A percentile compares a stretch with the other conserved stretches of the same genome.
phyloP scores from a whole-genome alignment of 2,888 invertebrate genomes.

The Byasa hedistus region DNA sequence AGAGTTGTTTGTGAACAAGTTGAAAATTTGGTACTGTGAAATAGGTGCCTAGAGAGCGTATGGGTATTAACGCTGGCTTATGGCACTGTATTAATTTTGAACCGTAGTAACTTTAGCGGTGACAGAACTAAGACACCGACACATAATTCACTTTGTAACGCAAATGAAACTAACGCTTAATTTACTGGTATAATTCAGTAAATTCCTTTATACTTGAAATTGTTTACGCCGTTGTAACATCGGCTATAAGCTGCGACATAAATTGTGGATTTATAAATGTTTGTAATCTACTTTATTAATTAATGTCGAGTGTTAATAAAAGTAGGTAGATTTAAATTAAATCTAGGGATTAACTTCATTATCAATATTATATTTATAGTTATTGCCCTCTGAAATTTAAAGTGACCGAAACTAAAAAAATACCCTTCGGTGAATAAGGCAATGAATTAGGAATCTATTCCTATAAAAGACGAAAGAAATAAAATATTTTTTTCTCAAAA shows the following conservation, averaged over 20 bases:
- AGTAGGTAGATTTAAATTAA: neutral
- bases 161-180: slow-evolving; percentile 79
- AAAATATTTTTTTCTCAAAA: no score
- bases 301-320: neutral
- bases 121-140: slow-evolving; percentile 79
- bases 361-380: neutral
- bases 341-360: neutral
- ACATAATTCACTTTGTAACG: slow-evolving; percentile 78
- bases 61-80: slow-evolving; percentile 75
- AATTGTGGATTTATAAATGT: slow-evolving; percentile 38
- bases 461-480: no score
- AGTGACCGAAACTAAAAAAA: no score
- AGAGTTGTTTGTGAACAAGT: slow-evolving; percentile 40
- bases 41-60: slow-evolving; percentile 62
- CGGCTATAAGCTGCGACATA: slow-evolving; percentile 36
- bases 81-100: slow-evolving; percentile 80
- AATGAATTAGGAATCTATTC: no score
- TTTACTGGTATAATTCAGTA: slow-evolving; percentile 78
- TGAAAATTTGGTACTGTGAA: slow-evolving; percentile 74
- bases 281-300: slow-evolving; percentile 33
- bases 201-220: slow-evolving; percentile 70
- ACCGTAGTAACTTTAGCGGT: slow-evolving; percentile 79
- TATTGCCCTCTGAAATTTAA: no score
- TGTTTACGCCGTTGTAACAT: slow-evolving; percentile 44
- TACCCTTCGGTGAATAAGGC: no score